These are phyloP conservation scores for Episyrphus balteatus DNA, from an alignment of 1,140 invertebrate genomes.

Conservation along the genomic window DNA sequence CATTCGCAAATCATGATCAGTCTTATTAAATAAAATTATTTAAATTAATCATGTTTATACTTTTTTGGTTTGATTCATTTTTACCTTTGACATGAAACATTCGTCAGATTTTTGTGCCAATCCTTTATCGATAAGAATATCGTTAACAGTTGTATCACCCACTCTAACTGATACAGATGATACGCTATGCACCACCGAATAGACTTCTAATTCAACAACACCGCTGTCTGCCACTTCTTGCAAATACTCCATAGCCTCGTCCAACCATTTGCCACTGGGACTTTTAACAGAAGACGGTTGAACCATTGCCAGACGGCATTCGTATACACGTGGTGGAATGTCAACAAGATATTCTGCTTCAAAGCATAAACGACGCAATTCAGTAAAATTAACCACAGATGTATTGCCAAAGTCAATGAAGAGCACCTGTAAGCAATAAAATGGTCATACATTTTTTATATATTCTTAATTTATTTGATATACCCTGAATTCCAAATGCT, in stretches of 20 bases:
- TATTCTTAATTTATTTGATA: neutral
- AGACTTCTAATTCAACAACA: slow-evolving; percentile 41
- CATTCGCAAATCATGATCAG: slow-evolving; percentile 39
- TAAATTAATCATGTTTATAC: slow-evolving; percentile 2
- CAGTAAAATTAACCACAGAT: slow-evolving; percentile 24
- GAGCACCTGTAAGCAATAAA: slow-evolving; percentile 41
- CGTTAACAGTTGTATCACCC: slow-evolving; percentile 44
- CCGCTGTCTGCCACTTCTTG: slow-evolving; percentile 19
- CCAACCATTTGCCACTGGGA: slow-evolving; percentile 47
- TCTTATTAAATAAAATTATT: slow-evolving; percentile 15
- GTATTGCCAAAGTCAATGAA: slow-evolving; percentile 72
- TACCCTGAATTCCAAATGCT: slow-evolving; percentile 13
- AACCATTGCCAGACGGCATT: slow-evolving; percentile 56
- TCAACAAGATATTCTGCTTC: slow-evolving; percentile 9
- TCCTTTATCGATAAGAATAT: slow-evolving; percentile 46
- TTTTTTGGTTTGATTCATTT: neutral
- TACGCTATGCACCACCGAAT: slow-evolving; percentile 63
- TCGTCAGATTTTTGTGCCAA: slow-evolving; percentile 59
- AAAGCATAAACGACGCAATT: slow-evolving; percentile 12
- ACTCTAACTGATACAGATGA: slow-evolving; percentile 48
- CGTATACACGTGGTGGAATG: slow-evolving; percentile 51
- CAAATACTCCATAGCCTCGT: slow-evolving; percentile 44
- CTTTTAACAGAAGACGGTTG: slow-evolving; percentile 49
- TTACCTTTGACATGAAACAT: slow-evolving; percentile 58
- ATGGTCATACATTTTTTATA: neutral